Conservation (phyloP, 2,888 invertebrate species). For the Lasioglossum leucozonium region DNA sequence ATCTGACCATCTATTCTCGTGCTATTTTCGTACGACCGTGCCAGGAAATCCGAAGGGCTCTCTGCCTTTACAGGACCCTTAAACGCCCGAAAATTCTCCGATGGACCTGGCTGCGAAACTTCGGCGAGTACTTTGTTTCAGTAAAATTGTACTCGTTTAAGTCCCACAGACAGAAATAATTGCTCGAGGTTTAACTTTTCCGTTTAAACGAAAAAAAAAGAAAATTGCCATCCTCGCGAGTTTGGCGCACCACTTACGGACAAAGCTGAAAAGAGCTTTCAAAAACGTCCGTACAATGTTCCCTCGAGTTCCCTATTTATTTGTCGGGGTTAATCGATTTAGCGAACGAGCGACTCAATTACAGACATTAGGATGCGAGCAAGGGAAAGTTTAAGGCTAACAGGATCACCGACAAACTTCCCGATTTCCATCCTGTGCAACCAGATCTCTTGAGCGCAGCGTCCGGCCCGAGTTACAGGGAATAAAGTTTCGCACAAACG, state of each 20-base stretch:
- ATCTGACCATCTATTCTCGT: slow-evolving; percentile 28
- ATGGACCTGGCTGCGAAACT: too few species aligned
- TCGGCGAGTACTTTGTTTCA: too few species aligned
- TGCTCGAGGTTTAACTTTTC: too few species aligned
- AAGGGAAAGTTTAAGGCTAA: background rate
- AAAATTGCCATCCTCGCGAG: too few species aligned
- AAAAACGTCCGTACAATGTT: background rate
- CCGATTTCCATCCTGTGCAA: background rate
- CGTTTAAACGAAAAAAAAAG: too few species aligned
- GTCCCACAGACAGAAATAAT: too few species aligned
- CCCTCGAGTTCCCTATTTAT: background rate
- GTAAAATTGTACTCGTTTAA: too few species aligned
- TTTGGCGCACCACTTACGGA: background rate
- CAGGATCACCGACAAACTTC: background rate
- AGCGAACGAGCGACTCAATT: background rate
- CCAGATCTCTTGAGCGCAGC: background rate
- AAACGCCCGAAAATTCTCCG: background rate
- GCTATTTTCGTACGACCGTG: slow-evolving; percentile 16
- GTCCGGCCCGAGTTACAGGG: background rate
- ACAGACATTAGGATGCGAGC: background rate
- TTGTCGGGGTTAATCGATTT: background rate
- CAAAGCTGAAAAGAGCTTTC: background rate
- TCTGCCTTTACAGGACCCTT: background rate
- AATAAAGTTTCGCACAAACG: background rate
- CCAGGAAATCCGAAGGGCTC: background rate